Evolutionary conservation across 2,797 vertebrate species (phyloP).

Genomic region (Peromyscus attwateri): DNA sequence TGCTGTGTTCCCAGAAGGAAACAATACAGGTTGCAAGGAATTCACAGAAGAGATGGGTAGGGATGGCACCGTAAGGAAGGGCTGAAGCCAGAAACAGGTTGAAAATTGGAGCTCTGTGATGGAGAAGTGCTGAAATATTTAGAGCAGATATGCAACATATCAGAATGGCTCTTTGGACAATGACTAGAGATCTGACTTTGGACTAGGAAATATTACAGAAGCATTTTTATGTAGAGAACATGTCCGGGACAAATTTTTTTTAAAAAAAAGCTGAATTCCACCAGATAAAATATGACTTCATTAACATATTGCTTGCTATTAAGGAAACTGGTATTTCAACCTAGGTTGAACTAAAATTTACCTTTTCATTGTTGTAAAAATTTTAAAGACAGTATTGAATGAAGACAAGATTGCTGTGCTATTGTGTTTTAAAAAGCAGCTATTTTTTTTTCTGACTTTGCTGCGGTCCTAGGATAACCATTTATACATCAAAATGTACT

Average conservation of each 20-base stretch:
- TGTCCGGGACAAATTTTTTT: background rate
- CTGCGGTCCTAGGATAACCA: slow-evolving; percentile 48
- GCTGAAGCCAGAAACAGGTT: background rate
- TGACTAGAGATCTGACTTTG: background rate
- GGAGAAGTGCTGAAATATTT: background rate
- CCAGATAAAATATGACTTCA: slow-evolving; percentile 14
- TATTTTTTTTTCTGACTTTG: slow-evolving; percentile 23
- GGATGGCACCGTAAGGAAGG: background rate
- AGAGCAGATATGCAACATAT: background rate
- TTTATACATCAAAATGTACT: slow-evolving; percentile 65
- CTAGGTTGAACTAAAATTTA: slow-evolving; percentile 34
- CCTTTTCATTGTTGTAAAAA: slow-evolving; percentile 32
- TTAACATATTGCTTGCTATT: background rate
- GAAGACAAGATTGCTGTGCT: background rate
- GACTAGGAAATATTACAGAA: background rate
- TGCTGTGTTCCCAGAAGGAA: background rate
- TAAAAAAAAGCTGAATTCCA: slow-evolving; percentile 8
- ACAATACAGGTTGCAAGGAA: fast-evolving
- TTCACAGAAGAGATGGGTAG: background rate
- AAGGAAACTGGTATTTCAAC: slow-evolving; percentile 19
- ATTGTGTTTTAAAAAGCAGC: slow-evolving; percentile 44
- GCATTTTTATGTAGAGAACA: background rate
- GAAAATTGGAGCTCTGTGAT: background rate
- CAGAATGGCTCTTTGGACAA: background rate
- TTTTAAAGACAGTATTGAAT: background rate